Conservation (phyloP, 2,888 invertebrate genomes). For the Caenorhabditis sinica region DNA sequence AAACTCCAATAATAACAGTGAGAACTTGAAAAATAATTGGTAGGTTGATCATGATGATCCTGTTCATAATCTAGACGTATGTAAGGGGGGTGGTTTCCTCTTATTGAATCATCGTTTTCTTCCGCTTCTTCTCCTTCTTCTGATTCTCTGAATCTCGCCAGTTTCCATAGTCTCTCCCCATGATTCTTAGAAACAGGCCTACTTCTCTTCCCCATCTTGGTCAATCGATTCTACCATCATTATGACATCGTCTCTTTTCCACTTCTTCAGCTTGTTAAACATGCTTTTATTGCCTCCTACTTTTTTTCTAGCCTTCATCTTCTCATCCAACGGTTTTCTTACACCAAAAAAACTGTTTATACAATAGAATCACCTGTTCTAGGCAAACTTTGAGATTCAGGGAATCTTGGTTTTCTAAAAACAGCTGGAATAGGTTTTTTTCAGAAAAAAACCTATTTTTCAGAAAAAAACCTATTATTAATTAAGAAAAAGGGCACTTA, state of each 20-base stretch:
- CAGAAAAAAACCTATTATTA: no score
- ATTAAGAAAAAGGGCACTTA: no score
- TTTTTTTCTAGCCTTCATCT: slow-evolving; percentile 14
- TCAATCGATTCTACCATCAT: slow-evolving; percentile 33
- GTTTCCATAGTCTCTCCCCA: not conserved
- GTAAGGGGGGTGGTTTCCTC: not conserved
- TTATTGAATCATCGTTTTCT: slow-evolving; percentile 31
- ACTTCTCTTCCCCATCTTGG: not conserved
- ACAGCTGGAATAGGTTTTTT: no score
- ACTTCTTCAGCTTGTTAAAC: slow-evolving; percentile 1
- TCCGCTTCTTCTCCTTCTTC: slow-evolving; percentile 15
- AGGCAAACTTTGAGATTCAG: not conserved
- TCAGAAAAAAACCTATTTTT: no score
- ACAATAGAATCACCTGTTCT: slow-evolving; percentile 5
- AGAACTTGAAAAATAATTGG: slow-evolving; percentile 29
- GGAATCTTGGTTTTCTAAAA: not conserved
- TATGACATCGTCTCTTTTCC: not conserved
- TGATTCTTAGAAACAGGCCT: slow-evolving; percentile 14
- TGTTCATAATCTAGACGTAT: not conserved
- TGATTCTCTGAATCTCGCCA: not conserved
- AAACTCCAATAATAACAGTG: slow-evolving; percentile 21
- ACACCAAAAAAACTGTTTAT: not conserved
- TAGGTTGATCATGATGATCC: slow-evolving; percentile 37
- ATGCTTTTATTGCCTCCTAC: slow-evolving; percentile 9
- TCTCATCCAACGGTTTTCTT: not conserved